A percentile compares a stretch with the other conserved stretches of the same genome.
phyloP scores from a whole-genome alignment of 2,888 invertebrate species.

The Nowickia ferox region DNA sequence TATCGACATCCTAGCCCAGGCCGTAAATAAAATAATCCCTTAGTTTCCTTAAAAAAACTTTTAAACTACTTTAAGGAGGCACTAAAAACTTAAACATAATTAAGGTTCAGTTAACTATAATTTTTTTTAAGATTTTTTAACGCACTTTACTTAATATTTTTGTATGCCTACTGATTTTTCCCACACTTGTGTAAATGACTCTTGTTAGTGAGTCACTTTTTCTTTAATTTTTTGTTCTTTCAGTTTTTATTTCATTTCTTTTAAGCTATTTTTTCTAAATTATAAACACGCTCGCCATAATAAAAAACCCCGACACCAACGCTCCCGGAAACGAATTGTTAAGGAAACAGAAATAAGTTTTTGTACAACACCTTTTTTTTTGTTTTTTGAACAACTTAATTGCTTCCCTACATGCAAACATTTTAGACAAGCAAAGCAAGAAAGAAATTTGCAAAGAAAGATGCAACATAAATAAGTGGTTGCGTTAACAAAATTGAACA shows the following conservation, averaged over 20 bases:
- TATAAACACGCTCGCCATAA: neutral
- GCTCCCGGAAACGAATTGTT: conserved; percentile 24
- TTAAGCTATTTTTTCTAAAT: neutral
- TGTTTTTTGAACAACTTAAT: conserved; percentile 42
- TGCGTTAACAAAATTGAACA: neutral
- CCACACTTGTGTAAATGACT: no score
- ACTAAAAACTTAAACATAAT: no score
- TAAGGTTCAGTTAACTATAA: no score
- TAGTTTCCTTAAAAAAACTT: no score
- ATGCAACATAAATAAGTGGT: neutral
- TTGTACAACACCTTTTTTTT: conserved; percentile 37
- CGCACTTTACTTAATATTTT: no score
- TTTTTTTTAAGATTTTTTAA: no score
- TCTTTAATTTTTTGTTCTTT: neutral
- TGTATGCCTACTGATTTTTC: no score
- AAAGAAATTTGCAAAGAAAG: neutral
- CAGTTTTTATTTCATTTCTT: neutral
- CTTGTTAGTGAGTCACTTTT: neutral
- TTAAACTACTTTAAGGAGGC: no score
- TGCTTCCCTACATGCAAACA: conserved; percentile 54
- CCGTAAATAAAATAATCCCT: no score
- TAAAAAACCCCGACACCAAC: neutral
- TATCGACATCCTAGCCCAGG: no score
- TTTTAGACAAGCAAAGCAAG: conserved; percentile 1
- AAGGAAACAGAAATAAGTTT: conserved; percentile 59